Evolutionary conservation across 2,888 invertebrate genomes (phyloP).

Genomic region (Lydus trimaculatus): DNA sequence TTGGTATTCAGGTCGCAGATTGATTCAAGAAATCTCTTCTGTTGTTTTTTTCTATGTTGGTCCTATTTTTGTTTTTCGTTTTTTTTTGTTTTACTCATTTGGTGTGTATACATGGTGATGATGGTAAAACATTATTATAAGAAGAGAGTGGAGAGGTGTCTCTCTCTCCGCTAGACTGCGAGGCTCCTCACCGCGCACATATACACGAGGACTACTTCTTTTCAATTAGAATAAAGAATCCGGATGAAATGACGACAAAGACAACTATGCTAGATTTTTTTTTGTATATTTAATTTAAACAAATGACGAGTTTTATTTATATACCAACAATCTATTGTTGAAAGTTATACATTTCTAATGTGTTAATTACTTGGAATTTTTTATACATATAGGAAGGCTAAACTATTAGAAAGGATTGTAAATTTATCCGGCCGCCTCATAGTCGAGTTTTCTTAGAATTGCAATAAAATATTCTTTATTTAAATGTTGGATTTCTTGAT

Average conservation of each 20-base stretch:
- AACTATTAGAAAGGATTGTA: constrained; percentile 3
- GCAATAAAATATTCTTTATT: not conserved
- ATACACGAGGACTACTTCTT: constrained; percentile 44
- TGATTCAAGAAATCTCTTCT: constrained; percentile 28
- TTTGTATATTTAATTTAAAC: constrained; percentile 18
- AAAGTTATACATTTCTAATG: not conserved
- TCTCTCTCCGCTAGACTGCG: constrained; percentile 55
- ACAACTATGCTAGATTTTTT: constrained; percentile 36
- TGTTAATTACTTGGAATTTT: constrained; percentile 1
- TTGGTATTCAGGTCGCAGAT: constrained; percentile 55
- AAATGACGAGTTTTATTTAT: constrained; percentile 1
- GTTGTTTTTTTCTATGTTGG: not conserved
- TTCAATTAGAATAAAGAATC: constrained; percentile 8
- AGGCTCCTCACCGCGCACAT: constrained; percentile 46
- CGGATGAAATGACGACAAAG: constrained; percentile 35
- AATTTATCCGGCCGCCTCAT: not conserved
- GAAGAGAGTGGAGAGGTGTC: constrained; percentile 40
- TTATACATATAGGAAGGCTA: not conserved
- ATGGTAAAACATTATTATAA: constrained; percentile 30
- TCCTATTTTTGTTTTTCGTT: not conserved
- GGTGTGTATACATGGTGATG: too few species aligned
- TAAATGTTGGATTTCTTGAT: not conserved
- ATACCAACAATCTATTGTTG: not conserved
- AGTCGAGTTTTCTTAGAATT: not conserved
- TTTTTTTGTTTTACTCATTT: not conserved